A percentile compares a stretch with the other conserved stretches of the same genome.
phyloP scores from a whole-genome alignment of 2,888 invertebrate genomes.

The Xanthostigma xanthostigma region DNA sequence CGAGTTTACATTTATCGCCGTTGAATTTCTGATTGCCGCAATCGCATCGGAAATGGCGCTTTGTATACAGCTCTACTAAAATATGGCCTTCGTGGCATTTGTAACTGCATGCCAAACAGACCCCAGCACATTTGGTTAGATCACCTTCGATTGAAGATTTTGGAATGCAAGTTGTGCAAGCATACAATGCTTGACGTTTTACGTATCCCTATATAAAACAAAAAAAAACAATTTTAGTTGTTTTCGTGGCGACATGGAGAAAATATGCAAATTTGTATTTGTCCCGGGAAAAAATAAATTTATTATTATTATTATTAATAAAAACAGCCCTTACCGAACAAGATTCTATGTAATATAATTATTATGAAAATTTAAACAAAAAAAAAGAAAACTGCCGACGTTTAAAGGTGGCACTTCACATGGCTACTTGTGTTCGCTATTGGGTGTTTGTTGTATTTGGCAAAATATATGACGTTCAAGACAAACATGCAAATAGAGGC shows the following conservation, averaged over 20 bases:
- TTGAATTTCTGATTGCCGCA: constrained; percentile 74
- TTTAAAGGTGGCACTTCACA: too few relatives aligned
- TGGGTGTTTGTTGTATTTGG: too few relatives aligned
- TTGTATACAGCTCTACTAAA: constrained; percentile 89
- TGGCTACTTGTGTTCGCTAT: too few relatives aligned
- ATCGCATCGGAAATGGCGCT: constrained; percentile 89
- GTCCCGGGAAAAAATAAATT: too few relatives aligned
- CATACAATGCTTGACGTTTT: constrained; percentile 84
- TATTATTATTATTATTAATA: too few relatives aligned
- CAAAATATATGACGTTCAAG: too few relatives aligned
- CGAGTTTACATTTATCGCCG: constrained; percentile 51
- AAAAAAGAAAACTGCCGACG: too few relatives aligned
- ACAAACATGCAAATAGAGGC: too few relatives aligned
- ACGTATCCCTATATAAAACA: constrained; percentile 64
- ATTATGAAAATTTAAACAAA: too few relatives aligned
- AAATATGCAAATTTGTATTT: too few relatives aligned
- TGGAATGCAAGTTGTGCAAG: constrained; percentile 79
- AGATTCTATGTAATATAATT: too few relatives aligned
- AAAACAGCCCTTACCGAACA: too few relatives aligned
- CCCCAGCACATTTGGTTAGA: constrained; percentile 51
- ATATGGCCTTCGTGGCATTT: constrained; percentile 95
- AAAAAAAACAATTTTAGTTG: constrained; percentile 2
- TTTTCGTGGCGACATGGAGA: neutral
- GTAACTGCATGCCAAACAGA: constrained; percentile 89
- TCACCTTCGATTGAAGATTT: constrained; percentile 35